These are phyloP conservation scores for Triplophysa yarkandensis DNA, from an alignment of 2,797 vertebrate genomes.

Conservation along the genomic window DNA sequence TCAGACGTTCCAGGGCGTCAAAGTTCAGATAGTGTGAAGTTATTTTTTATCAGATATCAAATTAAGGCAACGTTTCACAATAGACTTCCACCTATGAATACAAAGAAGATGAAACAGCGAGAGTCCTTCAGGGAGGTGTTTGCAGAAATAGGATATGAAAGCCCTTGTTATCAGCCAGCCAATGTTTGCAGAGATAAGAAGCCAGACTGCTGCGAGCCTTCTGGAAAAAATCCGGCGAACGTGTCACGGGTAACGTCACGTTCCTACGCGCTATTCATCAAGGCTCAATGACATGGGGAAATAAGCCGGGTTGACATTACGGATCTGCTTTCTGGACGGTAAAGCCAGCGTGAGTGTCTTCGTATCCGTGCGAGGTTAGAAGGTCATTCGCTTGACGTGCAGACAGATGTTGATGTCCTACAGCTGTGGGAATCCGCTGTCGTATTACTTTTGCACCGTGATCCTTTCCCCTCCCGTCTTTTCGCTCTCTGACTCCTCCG, in stretches of 20 bases:
- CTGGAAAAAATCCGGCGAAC: slow-evolving; percentile 67
- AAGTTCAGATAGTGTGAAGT: slow-evolving; percentile 45
- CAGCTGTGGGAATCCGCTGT: slow-evolving; percentile 37
- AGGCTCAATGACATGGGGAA: slow-evolving; percentile 27
- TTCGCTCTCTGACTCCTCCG: slow-evolving; percentile 41
- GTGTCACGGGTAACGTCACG: slow-evolving; percentile 61
- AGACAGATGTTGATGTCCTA: slow-evolving; percentile 46
- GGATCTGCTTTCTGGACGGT: background rate
- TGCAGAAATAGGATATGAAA: slow-evolving; percentile 67
- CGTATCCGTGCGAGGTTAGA: background rate
- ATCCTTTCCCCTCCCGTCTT: slow-evolving; percentile 25
- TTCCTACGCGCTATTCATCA: slow-evolving; percentile 30
- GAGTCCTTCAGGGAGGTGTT: slow-evolving; percentile 58
- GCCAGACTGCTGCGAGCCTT: slow-evolving; percentile 60
- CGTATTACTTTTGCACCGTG: slow-evolving; percentile 23
- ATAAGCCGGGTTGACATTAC: slow-evolving; percentile 30
- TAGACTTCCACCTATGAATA: slow-evolving; percentile 57
- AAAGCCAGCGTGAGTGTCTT: background rate
- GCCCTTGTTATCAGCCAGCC: slow-evolving; percentile 59
- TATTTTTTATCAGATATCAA: slow-evolving; percentile 61
- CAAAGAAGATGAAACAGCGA: slow-evolving; percentile 57
- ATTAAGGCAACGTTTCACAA: slow-evolving; percentile 58
- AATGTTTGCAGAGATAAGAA: slow-evolving; percentile 72
- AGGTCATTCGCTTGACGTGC: slow-evolving; percentile 17
- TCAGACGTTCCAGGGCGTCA: slow-evolving; percentile 25